phyloP scores from a whole-genome alignment of 2,113 vertebrate species.

The Engraulis encrasicolus region DNA sequence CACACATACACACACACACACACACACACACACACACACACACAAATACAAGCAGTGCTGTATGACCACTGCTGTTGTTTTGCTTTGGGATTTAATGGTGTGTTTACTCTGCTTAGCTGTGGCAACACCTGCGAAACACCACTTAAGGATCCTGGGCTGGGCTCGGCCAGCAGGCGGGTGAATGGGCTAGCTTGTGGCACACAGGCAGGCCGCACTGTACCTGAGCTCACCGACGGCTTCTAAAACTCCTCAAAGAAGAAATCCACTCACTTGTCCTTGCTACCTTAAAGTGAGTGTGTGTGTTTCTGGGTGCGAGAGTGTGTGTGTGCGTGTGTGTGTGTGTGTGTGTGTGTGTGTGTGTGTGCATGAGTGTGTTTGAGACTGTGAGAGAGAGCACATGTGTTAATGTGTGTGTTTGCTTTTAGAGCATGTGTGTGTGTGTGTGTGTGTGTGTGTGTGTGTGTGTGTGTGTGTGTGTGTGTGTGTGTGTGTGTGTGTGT shows the following conservation, averaged over 20 bases:
- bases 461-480: no score
- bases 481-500: neutral
- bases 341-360: neutral
- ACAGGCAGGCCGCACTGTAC: no score
- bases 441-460: neutral
- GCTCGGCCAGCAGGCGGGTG: neutral
- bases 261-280: neutral
- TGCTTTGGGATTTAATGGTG: slow-evolving; percentile 44
- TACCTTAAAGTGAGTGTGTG: neutral
- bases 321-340: no score
- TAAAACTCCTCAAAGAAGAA: neutral
- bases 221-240: neutral
- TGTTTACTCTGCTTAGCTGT: slow-evolving; percentile 56
- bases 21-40: no score
- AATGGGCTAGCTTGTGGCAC: neutral
- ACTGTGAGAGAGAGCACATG: no score
- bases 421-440: no score
- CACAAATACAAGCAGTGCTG: neutral
- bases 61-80: slow-evolving; percentile 9
- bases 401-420: neutral
- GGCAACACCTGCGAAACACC: slow-evolving; percentile 62
- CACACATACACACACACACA: no score
- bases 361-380: no score
- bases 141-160: neutral
- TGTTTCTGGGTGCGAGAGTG: no score